A percentile compares a stretch with the other conserved stretches of the same genome.
Evolutionary conservation across 2,797 vertebrate species (phyloP).

Genomic region (Dryobates pubescens): DNA sequence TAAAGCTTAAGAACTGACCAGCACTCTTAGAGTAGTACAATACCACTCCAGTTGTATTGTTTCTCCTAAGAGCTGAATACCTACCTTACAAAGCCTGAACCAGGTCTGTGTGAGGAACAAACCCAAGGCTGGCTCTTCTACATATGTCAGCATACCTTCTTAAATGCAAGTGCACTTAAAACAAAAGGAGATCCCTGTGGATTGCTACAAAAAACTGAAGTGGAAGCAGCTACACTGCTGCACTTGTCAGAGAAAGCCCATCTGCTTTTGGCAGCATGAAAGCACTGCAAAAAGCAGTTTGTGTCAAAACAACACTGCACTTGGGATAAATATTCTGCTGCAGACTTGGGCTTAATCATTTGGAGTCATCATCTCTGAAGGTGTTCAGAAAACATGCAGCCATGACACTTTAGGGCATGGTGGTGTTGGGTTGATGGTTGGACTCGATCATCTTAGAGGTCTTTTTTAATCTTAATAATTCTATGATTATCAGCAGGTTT

Average conservation of each 20-base stretch:
- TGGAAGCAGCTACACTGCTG: not conserved
- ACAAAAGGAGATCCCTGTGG: not conserved
- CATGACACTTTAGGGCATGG: no score
- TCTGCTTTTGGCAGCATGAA: not conserved
- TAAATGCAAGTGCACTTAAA: not conserved
- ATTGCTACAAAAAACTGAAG: not conserved
- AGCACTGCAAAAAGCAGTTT: not conserved
- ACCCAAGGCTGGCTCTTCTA: not conserved
- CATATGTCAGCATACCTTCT: accelerated
- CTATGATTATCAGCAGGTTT: not conserved
- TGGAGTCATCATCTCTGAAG: not conserved
- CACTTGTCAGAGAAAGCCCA: not conserved
- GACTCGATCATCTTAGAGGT: no score
- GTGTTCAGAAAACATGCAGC: no score
- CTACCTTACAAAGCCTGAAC: not conserved
- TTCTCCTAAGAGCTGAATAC: not conserved
- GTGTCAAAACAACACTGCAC: not conserved
- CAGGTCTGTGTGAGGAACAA: not conserved
- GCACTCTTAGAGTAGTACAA: not conserved
- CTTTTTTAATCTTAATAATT: no score
- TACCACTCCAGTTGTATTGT: not conserved
- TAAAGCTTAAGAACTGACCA: not conserved
- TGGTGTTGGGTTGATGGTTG: no score
- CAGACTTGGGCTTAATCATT: not conserved
- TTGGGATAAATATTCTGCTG: not conserved